Evolutionary conservation across 2,888 invertebrate genomes (phyloP).

Genomic region (Cotesia congregata): DNA sequence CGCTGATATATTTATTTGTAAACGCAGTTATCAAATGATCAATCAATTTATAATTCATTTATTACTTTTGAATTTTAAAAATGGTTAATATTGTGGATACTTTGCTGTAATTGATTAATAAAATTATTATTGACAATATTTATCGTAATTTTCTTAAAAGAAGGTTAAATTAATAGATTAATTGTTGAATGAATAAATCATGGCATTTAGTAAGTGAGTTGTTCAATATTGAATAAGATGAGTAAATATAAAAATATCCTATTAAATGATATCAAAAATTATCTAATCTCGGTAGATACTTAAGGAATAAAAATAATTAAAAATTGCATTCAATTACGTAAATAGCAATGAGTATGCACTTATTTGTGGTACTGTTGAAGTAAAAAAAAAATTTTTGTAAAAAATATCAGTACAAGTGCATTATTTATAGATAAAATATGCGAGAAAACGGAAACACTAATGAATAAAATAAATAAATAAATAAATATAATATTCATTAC

Average conservation of each 20-base stretch:
- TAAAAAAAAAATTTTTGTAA: no score
- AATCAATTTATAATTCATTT: no score
- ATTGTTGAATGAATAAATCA: no score
- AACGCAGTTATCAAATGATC: neutral
- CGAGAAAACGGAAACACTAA: no score
- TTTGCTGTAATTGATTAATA: slow-evolving; percentile 1
- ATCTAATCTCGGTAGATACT: neutral
- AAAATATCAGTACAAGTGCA: no score
- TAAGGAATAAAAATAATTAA: neutral
- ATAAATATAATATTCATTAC: neutral
- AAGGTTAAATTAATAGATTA: no score
- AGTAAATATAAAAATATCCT: neutral
- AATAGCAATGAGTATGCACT: neutral
- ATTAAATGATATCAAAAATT: neutral
- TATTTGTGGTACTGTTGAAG: neutral
- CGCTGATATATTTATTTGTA: neutral
- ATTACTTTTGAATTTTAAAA: neutral
- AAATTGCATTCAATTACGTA: neutral
- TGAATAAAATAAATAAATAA: no score
- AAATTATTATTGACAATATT: neutral
- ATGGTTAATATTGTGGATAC: slow-evolving; percentile 3
- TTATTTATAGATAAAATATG: no score
- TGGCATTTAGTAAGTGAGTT: neutral
- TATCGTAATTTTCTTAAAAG: neutral
- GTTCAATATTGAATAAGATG: neutral